Conservation (phyloP, 2,113 vertebrate species). For the Bubalus kerabau region DNA sequence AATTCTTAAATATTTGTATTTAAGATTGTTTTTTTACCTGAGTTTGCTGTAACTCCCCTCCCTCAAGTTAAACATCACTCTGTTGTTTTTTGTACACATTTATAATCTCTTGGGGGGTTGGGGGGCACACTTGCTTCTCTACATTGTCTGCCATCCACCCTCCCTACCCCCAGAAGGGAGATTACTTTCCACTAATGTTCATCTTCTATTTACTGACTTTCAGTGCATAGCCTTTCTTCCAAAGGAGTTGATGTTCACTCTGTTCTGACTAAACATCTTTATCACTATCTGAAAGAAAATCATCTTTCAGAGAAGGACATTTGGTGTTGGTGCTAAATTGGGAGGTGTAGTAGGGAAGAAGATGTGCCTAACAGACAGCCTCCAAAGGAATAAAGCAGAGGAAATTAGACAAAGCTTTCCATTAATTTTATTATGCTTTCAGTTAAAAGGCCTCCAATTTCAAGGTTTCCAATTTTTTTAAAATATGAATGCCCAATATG, state of each 20-base stretch:
- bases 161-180: neutral
- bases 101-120: neutral
- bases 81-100: neutral
- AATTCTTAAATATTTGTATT: slow-evolving; percentile 30
- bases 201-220: neutral
- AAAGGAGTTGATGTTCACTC: neutral
- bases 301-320: neutral
- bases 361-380: neutral
- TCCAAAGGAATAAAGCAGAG: neutral
- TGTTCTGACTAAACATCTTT: neutral
- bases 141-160: neutral
- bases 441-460: neutral
- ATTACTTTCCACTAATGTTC: neutral
- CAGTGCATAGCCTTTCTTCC: neutral
- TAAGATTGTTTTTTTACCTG: neutral
- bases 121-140: neutral
- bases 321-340: neutral
- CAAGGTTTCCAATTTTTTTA: neutral
- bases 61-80: neutral
- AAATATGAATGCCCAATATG: neutral
- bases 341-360: neutral
- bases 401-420: neutral
- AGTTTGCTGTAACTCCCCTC: neutral
- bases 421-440: neutral
- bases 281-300: neutral